Evolutionary conservation across 35 echinoderm and acorn worm species (phyloP).

Genomic region (Stichopus chloronotus): DNA sequence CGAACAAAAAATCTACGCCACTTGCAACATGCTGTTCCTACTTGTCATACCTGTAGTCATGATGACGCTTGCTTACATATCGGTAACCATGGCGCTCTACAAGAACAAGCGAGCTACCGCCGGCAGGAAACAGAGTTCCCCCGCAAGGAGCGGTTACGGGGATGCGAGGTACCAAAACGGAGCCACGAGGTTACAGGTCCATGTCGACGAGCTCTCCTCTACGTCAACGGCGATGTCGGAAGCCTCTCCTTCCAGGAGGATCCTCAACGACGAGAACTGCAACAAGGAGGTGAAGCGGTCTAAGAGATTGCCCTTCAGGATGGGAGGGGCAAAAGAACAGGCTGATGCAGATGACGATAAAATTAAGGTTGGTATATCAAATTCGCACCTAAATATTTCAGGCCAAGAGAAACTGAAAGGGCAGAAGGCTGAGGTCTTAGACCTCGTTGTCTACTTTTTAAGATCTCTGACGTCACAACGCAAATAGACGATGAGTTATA

Average conservation of each 20-base stretch:
- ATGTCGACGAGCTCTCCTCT: neutral
- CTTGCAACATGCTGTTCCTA: slow-evolving; percentile 15
- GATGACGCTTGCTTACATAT: slow-evolving; percentile 36
- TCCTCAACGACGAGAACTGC: neutral
- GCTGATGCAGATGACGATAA: slow-evolving; percentile 33
- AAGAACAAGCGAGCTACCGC: slow-evolving; percentile 41
- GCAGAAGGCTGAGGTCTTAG: too few species aligned
- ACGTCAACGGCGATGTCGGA: slow-evolving; percentile 22
- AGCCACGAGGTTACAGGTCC: slow-evolving; percentile 3
- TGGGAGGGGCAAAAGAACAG: neutral
- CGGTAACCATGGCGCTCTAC: slow-evolving; percentile 30
- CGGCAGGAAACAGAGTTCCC: slow-evolving; percentile 35
- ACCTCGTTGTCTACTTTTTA: too few species aligned
- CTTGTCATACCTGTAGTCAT: slow-evolving; percentile 23
- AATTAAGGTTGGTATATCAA: neutral
- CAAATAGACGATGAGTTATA: too few species aligned
- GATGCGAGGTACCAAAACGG: slow-evolving; percentile 17
- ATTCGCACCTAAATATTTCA: neutral
- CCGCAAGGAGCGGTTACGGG: neutral
- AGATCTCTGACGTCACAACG: too few species aligned
- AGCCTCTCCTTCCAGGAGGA: neutral
- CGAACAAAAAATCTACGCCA: slow-evolving; percentile 12
- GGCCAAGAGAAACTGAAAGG: too few species aligned
- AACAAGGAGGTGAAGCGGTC: neutral
- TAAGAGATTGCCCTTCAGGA: neutral